Base-by-base conservation (phyloP, 2,888 invertebrate genomes). In the Apamea anceps region DNA sequence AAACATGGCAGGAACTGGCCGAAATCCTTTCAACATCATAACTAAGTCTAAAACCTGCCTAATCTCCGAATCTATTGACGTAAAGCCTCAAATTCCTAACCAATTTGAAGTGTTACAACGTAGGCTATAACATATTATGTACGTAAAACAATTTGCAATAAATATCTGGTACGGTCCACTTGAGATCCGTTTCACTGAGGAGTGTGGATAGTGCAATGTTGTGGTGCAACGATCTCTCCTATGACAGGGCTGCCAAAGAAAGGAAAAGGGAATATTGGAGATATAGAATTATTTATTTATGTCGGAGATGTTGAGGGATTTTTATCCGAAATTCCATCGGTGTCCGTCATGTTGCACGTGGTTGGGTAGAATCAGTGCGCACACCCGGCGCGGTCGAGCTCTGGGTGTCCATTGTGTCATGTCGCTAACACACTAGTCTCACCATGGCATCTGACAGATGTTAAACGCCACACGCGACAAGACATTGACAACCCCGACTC, bases 101-200 rank as follows among this genome's bases (percentile, higher is more conserved):
- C 32, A 65, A 32, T 71, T 28, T 37, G 21, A 62, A 51, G 66
- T 71, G 66, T 78, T 75, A 77, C 60, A 68, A 65, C 28, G 54
- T 57, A 3, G 65, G 13, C 37, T 70, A 42, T 62, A 77, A 75
- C 67, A 63, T 77, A 80, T 65, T 75, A 77, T 72, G 73, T 68
- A 77, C 71, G 85, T 84, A 28, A 82, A 86, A 88, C 80, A 81
- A 80, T 87, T 88, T 89, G 89, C 86, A 89, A 87, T 88, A 88
- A 88, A 85, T 85, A 88, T 84, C 82, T 51, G 37, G 79, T 76
- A 81, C 79, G 85, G 84, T 86, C 83, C 79, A 86, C 85, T 85
- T 86, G 77, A 74, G 90, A 83, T 82, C 72, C 68, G 86, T 81
- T 88, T 76, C 86, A 75, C 78, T 78, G 77, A 72, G 81, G 84